Percentiles rank a stretch among this genome's conserved stretches.
Evolutionary conservation across 2,888 invertebrate species (phyloP).

Genomic region (Lymantria monacha): DNA sequence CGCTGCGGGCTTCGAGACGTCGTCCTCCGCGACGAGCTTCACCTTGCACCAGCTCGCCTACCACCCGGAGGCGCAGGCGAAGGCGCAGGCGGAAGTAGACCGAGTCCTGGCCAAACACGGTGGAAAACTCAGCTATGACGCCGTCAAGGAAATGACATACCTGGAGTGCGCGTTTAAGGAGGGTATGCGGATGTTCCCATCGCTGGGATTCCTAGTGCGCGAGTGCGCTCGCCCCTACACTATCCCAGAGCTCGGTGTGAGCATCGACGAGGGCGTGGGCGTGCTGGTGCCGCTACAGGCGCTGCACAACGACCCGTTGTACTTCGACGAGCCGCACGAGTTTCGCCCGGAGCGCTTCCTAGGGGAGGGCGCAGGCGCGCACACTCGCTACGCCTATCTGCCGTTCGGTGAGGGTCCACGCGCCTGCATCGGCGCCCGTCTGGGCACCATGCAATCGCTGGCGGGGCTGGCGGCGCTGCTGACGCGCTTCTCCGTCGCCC

Average conservation of each 20-base stretch:
- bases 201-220: constrained; percentile 41
- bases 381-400: constrained; percentile 46
- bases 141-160: constrained; percentile 60
- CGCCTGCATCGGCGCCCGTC: constrained; percentile 56
- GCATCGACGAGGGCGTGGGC: constrained; percentile 41
- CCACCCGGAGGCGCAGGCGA: constrained; percentile 49
- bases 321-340: constrained; percentile 51
- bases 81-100: constrained; percentile 52
- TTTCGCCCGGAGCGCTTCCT: constrained; percentile 57
- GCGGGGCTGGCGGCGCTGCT: constrained; percentile 61
- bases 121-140: constrained; percentile 52
- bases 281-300: constrained; percentile 48
- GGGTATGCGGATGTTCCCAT: constrained; percentile 57
- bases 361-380: constrained; percentile 32
- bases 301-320: constrained; percentile 54
- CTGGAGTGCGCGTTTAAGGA: constrained; percentile 58
- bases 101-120: constrained; percentile 42
- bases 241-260: constrained; percentile 41
- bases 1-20: constrained; percentile 74
- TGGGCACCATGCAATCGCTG: constrained; percentile 63
- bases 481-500: constrained; percentile 42
- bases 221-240: constrained; percentile 40
- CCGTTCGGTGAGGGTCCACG: constrained; percentile 61
- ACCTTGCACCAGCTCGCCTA: constrained; percentile 60
- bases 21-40: constrained; percentile 64